A percentile compares a stretch with the other conserved stretches of the same genome.
Conservation (phyloP, 37 sponge, comb jelly and placozoan species). For the Halichondria panicea region DNA sequence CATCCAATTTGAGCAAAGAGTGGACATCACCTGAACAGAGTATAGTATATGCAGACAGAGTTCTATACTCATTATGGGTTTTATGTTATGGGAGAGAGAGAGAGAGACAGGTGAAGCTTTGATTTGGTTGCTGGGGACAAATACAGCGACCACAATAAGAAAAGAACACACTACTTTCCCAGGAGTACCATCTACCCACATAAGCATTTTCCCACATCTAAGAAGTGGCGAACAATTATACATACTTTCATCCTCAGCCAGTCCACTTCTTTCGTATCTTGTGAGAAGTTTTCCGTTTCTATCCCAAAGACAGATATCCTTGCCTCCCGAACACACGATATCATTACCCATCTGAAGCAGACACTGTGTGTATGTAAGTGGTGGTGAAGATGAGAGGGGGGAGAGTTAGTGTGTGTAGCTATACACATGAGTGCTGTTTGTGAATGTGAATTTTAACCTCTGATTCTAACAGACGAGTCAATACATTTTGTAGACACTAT, state of each 20-base stretch:
- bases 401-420: not conserved
- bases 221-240: not conserved
- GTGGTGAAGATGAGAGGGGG: not conserved
- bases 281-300: conserved; percentile 38
- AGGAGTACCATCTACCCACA: not conserved
- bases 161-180: not conserved
- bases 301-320: conserved; percentile 71
- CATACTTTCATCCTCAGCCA: conserved; percentile 21
- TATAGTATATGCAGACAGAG: not conserved
- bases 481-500: too few relatives aligned
- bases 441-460: not conserved
- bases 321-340: conserved; percentile 65
- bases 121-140: too few relatives aligned
- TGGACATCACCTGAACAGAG: conserved; percentile 39
- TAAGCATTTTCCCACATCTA: not conserved
- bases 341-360: conserved; percentile 34
- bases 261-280: conserved; percentile 1
- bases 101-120: too few relatives aligned
- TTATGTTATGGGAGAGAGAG: too few relatives aligned
- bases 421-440: not conserved
- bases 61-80: too few relatives aligned
- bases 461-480: too few relatives aligned
- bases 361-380: conserved; percentile 19
- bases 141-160: too few relatives aligned
- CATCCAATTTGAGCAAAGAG: conserved; percentile 52